Evolutionary conservation across 2,888 invertebrate genomes (phyloP).

Genomic region (Helleia helle): DNA sequence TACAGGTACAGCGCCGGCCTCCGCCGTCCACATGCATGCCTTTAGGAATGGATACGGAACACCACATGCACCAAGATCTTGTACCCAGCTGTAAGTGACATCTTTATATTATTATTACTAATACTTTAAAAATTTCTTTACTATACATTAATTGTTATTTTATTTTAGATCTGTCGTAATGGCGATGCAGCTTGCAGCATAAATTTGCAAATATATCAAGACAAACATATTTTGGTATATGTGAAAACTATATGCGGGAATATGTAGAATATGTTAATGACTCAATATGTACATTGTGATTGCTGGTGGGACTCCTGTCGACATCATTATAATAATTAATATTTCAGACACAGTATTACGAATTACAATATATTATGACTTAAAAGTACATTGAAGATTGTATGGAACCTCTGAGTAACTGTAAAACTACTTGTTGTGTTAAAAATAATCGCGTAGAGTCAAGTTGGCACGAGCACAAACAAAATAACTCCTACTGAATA

Average conservation of each 20-base stretch:
- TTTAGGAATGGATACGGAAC: constrained; percentile 60
- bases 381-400: constrained; percentile 4
- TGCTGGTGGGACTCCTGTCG: constrained; percentile 45
- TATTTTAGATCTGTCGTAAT: constrained; percentile 70
- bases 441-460: too few species aligned
- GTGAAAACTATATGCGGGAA: constrained; percentile 63
- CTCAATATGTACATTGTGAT: constrained; percentile 36
- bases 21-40: constrained; percentile 59
- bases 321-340: constrained; percentile 34
- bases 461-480: too few species aligned
- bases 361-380: neutral
- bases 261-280: constrained; percentile 46
- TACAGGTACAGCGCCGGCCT: constrained; percentile 61
- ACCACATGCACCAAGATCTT: constrained; percentile 65
- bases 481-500: too few species aligned
- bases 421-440: neutral
- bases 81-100: constrained; percentile 62
- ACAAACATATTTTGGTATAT: constrained; percentile 74
- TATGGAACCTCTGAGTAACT: constrained; percentile 4
- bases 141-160: neutral
- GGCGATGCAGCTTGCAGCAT: constrained; percentile 37
- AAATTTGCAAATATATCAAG: constrained; percentile 64
- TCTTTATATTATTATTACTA: too few species aligned
- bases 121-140: too few species aligned
- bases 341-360: constrained; percentile 20